Evolutionary conservation across 2,113 vertebrate genomes (phyloP).

Genomic region (Sander vitreus): DNA sequence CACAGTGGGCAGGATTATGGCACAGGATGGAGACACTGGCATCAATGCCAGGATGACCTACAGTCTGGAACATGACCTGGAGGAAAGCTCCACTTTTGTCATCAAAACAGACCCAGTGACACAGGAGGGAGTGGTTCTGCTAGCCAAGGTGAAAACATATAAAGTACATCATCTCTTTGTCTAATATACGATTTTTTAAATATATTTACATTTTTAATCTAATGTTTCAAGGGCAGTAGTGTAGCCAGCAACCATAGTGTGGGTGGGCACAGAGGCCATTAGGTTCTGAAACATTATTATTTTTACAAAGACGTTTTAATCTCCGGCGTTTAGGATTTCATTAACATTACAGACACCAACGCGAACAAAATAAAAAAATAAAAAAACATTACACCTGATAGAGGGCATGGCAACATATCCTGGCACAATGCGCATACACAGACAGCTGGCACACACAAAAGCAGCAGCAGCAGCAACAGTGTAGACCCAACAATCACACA

Average conservation of each 20-base stretch:
- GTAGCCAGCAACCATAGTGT: not conserved
- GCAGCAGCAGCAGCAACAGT: not conserved
- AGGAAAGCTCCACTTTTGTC: constrained; percentile 84
- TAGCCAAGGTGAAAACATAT: constrained; percentile 87
- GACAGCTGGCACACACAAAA: constrained; percentile 17
- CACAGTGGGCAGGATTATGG: constrained; percentile 88
- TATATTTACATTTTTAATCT: not conserved
- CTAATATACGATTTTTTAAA: not conserved
- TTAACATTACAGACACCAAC: constrained; percentile 2
- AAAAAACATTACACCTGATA: constrained; percentile 16
- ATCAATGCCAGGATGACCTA: constrained; percentile 92
- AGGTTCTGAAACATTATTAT: not conserved
- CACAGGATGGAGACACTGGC: constrained; percentile 89
- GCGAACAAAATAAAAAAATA: not conserved
- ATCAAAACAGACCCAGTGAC: constrained; percentile 88
- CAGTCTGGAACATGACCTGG: constrained; percentile 85
- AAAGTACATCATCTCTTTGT: not conserved
- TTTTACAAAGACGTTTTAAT: not conserved
- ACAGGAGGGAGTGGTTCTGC: constrained; percentile 91
- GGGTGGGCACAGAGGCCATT: not conserved
- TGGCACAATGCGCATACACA: constrained; percentile 5
- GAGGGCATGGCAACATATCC: not conserved
- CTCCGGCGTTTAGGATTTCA: not conserved
- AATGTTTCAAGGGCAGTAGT: not conserved
- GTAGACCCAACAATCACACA: constrained; percentile 13